Evolutionary conservation across 2,888 invertebrate genomes (phyloP).

Genomic region (Sclerodermus sp.): DNA sequence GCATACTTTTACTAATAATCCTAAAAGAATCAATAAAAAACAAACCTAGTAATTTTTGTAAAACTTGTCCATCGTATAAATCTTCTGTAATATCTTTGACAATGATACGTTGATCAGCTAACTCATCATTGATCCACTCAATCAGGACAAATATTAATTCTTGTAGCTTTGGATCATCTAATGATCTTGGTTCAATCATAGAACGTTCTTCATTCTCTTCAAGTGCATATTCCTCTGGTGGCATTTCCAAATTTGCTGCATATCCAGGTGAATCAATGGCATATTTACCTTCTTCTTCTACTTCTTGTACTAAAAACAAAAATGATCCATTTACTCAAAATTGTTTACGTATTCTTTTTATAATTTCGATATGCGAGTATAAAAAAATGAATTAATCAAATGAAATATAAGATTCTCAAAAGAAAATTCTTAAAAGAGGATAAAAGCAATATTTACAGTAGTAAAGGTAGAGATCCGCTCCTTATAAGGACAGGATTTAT

Average conservation of each 20-base stretch:
- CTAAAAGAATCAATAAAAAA: neutral
- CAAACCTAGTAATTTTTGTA: slow-evolving; percentile 69
- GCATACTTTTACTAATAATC: neutral
- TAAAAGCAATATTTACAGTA: too few species aligned
- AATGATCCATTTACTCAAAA: neutral
- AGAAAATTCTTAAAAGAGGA: too few species aligned
- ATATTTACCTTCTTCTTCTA: slow-evolving; percentile 93
- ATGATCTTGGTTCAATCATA: slow-evolving; percentile 88
- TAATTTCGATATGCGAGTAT: too few species aligned
- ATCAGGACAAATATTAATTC: slow-evolving; percentile 85
- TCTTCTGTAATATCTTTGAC: slow-evolving; percentile 96
- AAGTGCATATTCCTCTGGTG: slow-evolving; percentile 90
- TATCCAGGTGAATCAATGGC: slow-evolving; percentile 97
- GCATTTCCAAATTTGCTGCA: slow-evolving; percentile 82
- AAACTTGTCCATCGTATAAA: slow-evolving; percentile 93
- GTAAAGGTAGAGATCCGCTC: too few species aligned
- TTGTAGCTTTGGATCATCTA: slow-evolving; percentile 82
- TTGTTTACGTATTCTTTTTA: neutral
- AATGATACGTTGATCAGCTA: slow-evolving; percentile 94
- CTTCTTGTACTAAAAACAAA: slow-evolving; percentile 83
- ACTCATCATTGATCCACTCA: slow-evolving; percentile 98
- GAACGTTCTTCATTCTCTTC: slow-evolving; percentile 97
- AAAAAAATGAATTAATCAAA: too few species aligned
- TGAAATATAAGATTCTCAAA: too few species aligned
- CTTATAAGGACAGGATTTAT: slow-evolving; percentile 36